phyloP scores from a whole-genome alignment of 1,140 invertebrate genomes.

The Caenorhabditis tropicalis region DNA sequence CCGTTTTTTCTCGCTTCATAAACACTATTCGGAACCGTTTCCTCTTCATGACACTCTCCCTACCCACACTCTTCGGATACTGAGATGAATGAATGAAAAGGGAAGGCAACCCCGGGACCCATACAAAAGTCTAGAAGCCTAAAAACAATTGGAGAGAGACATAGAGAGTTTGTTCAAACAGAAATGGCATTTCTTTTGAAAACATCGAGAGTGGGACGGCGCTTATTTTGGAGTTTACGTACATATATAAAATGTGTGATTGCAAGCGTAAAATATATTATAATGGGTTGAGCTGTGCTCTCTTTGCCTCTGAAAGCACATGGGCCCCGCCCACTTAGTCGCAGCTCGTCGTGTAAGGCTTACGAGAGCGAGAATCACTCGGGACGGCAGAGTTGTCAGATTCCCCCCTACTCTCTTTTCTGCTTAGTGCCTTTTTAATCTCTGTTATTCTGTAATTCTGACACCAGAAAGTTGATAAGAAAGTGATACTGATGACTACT shows the following conservation, averaged over 20 bases:
- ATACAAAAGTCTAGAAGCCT: neutral
- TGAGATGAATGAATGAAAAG: neutral
- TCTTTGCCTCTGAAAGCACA: conserved; percentile 42
- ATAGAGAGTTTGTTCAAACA: neutral
- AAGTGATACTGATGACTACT: neutral
- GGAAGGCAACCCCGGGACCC: neutral
- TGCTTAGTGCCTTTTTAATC: neutral
- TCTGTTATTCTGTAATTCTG: neutral
- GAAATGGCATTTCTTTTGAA: neutral
- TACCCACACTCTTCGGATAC: neutral
- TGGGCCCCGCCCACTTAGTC: conserved; percentile 28
- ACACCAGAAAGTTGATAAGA: neutral
- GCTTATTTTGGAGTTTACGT: conserved; percentile 34
- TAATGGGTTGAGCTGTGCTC: conserved; percentile 41
- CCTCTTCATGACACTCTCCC: conserved; percentile 2
- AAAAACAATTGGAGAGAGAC: conserved; percentile 1
- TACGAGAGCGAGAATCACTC: conserved; percentile 41
- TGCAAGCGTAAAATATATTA: conserved; percentile 45
- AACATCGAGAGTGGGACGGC: neutral
- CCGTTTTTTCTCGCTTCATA: conserved; percentile 35
- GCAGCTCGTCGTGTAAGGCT: conserved; percentile 28
- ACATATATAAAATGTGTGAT: conserved; percentile 45
- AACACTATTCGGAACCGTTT: conserved; percentile 34
- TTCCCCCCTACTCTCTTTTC: neutral
- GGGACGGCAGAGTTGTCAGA: neutral